Percentiles rank a stretch among this genome's conserved stretches.
Evolutionary conservation across 2,888 invertebrate genomes (phyloP).

Genomic region (Cryptocheilus praepositus): DNA sequence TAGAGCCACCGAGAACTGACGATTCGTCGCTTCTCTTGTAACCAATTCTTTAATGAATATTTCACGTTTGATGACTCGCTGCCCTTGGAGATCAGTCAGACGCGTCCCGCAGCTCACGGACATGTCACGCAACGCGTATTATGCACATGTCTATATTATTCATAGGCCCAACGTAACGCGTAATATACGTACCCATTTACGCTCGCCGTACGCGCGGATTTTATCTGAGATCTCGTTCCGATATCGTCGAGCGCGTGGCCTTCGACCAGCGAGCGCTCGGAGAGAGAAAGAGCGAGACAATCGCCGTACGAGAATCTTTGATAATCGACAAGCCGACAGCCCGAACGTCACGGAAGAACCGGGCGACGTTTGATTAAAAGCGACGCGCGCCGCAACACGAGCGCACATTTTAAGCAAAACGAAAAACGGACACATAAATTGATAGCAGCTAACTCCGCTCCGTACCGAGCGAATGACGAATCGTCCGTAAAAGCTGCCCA

Average conservation of each 20-base stretch:
- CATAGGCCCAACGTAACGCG: no score
- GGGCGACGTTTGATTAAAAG: conserved; percentile 23
- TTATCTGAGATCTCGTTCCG: conserved; percentile 16
- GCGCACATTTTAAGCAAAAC: conserved; percentile 20
- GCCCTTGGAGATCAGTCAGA: no score
- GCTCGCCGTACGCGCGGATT: neutral
- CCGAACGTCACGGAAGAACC: conserved; percentile 18
- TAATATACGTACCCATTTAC: no score
- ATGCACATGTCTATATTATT: no score
- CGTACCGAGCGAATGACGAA: conserved; percentile 30
- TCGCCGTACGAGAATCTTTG: conserved; percentile 17
- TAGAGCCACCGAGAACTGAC: no score
- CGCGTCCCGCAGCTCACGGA: no score
- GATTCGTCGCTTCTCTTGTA: no score
- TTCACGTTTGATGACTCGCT: no score
- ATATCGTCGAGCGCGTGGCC: conserved; percentile 8
- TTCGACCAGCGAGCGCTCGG: conserved; percentile 10
- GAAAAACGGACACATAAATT: conserved; percentile 20
- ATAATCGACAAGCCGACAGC: conserved; percentile 14
- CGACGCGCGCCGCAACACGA: conserved; percentile 1
- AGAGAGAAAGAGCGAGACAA: conserved; percentile 12
- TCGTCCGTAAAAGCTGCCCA: conserved; percentile 27
- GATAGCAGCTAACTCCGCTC: conserved; percentile 16
- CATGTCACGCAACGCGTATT: no score
- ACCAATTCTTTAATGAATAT: no score